phyloP scores from a whole-genome alignment of 1,140 invertebrate species.

The Pentalonia nigronervosa region DNA sequence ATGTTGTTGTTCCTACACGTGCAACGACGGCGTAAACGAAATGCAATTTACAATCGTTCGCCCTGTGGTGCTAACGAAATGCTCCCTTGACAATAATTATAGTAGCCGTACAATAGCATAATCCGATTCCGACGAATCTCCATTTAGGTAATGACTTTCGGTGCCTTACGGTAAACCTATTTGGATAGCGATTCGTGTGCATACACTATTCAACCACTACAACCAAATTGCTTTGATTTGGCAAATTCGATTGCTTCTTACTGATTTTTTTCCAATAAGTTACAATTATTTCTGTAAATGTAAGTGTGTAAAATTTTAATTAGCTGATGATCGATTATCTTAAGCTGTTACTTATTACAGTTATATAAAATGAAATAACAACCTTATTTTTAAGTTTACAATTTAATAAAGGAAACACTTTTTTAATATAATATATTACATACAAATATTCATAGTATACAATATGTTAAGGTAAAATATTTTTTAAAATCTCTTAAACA shows the following conservation, averaged over 20 bases:
- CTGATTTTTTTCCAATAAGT: not conserved
- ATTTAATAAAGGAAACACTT: not conserved
- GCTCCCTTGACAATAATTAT: conserved; percentile 50
- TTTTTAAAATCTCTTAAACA: not conserved
- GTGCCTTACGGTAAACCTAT: not conserved
- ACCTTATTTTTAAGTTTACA: not conserved
- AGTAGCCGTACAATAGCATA: conserved; percentile 18
- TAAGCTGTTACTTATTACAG: not conserved
- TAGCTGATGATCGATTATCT: not conserved
- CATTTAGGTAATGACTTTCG: conserved; percentile 48
- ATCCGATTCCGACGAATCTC: conserved; percentile 48
- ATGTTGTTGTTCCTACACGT: not conserved
- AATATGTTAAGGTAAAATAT: not conserved
- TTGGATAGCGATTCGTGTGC: not conserved
- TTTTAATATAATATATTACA: not conserved
- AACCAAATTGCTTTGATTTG: not conserved
- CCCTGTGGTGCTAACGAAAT: conserved; percentile 41
- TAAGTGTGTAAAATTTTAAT: not conserved
- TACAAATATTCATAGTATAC: not conserved
- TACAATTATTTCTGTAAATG: not conserved
- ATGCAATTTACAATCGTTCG: conserved; percentile 47
- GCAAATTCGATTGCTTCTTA: conserved; percentile 31
- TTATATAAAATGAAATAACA: not conserved
- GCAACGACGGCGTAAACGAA: not conserved
- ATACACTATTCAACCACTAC: not conserved